Percentiles rank a stretch among this genome's conserved stretches.
phyloP scores from a whole-genome alignment of 1,140 invertebrate genomes.

The Orius insidiosus region DNA sequence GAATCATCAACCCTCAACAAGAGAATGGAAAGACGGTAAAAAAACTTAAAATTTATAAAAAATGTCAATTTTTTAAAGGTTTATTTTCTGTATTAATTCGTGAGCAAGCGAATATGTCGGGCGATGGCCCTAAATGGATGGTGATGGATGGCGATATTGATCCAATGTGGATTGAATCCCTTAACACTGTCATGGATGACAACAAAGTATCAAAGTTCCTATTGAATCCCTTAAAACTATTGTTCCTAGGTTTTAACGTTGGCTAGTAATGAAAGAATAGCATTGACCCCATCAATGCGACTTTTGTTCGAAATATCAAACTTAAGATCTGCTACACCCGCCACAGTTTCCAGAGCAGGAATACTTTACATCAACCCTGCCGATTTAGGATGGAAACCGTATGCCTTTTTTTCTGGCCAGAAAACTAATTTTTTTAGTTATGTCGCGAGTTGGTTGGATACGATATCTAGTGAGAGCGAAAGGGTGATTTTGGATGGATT shows the following conservation, averaged over 20 bases:
- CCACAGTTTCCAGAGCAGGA: constrained; percentile 84
- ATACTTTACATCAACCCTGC: constrained; percentile 82
- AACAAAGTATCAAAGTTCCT: no score
- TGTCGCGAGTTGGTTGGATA: constrained; percentile 85
- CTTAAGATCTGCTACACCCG: constrained; percentile 80
- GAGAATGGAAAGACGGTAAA: constrained; percentile 91
- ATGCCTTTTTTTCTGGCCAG: constrained; percentile 27
- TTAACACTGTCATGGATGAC: constrained; percentile 77
- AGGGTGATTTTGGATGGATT: constrained; percentile 67
- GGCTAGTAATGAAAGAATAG: constrained; percentile 87
- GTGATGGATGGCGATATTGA: constrained; percentile 92
- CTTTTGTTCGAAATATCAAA: constrained; percentile 87
- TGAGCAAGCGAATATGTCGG: constrained; percentile 73
- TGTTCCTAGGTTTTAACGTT: constrained; percentile 56
- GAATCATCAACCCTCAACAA: constrained; percentile 86
- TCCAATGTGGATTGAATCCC: constrained; percentile 93
- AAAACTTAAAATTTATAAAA: background rate
- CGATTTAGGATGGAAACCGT: constrained; percentile 93
- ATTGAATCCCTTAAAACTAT: background rate
- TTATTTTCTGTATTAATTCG: constrained; percentile 84
- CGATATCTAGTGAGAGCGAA: constrained; percentile 43
- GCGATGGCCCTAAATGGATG: constrained; percentile 86
- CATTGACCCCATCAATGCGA: constrained; percentile 76
- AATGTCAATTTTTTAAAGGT: constrained; percentile 25
- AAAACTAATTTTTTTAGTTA: constrained; percentile 17